These are phyloP conservation scores for Prunella fulvescens DNA, from an alignment of 2,113 vertebrate species.

Conservation along the genomic window DNA sequence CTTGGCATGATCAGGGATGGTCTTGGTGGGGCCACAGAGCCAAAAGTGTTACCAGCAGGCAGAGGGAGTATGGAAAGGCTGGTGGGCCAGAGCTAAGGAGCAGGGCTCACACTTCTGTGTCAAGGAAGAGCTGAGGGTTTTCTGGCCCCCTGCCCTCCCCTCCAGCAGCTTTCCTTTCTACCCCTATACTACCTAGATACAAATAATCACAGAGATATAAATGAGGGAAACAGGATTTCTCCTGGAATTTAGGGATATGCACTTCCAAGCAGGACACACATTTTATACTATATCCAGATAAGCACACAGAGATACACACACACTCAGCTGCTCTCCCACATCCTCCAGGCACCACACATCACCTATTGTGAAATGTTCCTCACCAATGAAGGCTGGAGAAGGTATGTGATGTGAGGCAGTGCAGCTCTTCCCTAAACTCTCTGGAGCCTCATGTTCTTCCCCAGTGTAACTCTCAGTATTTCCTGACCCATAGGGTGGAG, in stretches of 20 bases:
- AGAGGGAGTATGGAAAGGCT: neutral
- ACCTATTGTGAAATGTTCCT: neutral
- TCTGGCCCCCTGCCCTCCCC: neutral
- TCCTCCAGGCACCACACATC: neutral
- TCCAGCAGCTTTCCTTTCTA: neutral
- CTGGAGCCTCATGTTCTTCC: neutral
- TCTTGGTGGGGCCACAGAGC: neutral
- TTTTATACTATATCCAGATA: neutral
- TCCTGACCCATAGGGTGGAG: neutral
- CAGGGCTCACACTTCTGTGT: neutral
- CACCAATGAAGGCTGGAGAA: neutral
- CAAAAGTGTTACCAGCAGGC: neutral
- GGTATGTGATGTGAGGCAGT: neutral
- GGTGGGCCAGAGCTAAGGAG: neutral
- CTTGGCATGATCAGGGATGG: neutral
- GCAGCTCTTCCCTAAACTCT: neutral
- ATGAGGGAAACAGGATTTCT: neutral
- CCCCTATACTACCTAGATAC: neutral
- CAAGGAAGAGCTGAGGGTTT: neutral
- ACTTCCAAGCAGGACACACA: neutral
- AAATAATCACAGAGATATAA: neutral
- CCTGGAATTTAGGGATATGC: neutral
- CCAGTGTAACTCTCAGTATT: neutral
- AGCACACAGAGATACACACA: neutral
- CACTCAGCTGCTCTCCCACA: neutral